Evolutionary conservation across 2,888 invertebrate genomes (phyloP), one percentile per base, ranked within the genome.

Genomic region (Elmis aenea): DNA sequence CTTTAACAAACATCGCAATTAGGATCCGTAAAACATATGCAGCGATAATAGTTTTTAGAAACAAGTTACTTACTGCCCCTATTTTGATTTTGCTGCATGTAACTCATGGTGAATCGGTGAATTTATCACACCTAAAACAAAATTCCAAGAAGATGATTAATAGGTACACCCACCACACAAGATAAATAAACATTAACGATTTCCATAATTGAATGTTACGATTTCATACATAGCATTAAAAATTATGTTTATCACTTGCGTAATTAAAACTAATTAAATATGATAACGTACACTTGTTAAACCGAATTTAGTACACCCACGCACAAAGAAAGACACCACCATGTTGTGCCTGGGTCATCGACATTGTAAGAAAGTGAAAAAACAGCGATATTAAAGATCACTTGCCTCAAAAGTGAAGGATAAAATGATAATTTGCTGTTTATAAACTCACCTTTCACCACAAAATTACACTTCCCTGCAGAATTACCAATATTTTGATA

Each of bases 61-160:
- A 38, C 26, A 32, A 41, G 42, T 29, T 56, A 84, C 86, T 85
- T 74, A 88, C 88, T 86, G 63, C 84, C 81, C 68, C 88, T 79
- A 66, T 81, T 83, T 72, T 86, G 87, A 56, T 84, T 79, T 47
- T 79, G 75, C 62, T 83, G 83, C 79, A 86, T 83, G 74, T 85
- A 88, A 77, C 86, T 88, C 88, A 88, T 88, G 77, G 74, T 81
- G 78, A 72, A 72, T 70, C 69, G 73, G 76, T 76, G 77, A 67
- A 26, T 27, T 41, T 31, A 49, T 54, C 58, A 58, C 61, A 61
- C 62, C 62, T 64, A 48, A 33, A 58, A 39, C 14, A 30, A 27
- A 23, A 23, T 26, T 26, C 14, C 6, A 23, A 5, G 26, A n/a
- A n/a, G n/a, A n/a, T n/a, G n/a, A n/a, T n/a, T n/a, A n/a, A n/a